Percentiles rank a stretch among this genome's conserved stretches.
Evolutionary conservation across 2,797 vertebrate genomes (phyloP).

Genomic region (Myripristis jacobus): DNA sequence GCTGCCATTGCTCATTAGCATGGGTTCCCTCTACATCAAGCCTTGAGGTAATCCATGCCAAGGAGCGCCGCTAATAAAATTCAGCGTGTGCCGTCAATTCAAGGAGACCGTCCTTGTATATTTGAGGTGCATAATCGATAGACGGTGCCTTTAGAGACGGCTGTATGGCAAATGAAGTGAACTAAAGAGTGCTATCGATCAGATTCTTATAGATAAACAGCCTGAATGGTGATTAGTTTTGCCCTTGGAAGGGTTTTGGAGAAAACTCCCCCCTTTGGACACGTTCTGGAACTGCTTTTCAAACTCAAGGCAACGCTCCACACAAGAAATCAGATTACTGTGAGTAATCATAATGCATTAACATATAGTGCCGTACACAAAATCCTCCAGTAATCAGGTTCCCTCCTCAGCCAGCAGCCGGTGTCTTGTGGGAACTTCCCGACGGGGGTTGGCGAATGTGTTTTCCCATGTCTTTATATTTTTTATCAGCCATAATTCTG

Average conservation of each 20-base stretch:
- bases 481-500: too few species aligned
- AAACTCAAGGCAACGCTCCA: too few species aligned
- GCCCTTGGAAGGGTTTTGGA: conserved; percentile 1
- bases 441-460: too few species aligned
- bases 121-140: neutral
- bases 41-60: neutral
- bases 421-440: too few species aligned
- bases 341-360: too few species aligned
- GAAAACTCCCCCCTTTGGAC: neutral
- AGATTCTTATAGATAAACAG: neutral
- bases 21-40: neutral
- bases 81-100: neutral
- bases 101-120: neutral
- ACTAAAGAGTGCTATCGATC: conserved; percentile 4
- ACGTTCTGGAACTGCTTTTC: neutral
- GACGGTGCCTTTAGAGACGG: neutral
- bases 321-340: too few species aligned
- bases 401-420: too few species aligned
- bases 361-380: too few species aligned
- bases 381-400: too few species aligned
- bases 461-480: too few species aligned
- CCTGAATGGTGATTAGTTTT: neutral
- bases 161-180: neutral
- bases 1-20: too few species aligned
- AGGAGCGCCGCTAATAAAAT: neutral